These are phyloP conservation scores for Chrysogorgia sp. DNA, from an alignment of 92 coral and sea anemone genomes.

Conservation along the genomic window DNA sequence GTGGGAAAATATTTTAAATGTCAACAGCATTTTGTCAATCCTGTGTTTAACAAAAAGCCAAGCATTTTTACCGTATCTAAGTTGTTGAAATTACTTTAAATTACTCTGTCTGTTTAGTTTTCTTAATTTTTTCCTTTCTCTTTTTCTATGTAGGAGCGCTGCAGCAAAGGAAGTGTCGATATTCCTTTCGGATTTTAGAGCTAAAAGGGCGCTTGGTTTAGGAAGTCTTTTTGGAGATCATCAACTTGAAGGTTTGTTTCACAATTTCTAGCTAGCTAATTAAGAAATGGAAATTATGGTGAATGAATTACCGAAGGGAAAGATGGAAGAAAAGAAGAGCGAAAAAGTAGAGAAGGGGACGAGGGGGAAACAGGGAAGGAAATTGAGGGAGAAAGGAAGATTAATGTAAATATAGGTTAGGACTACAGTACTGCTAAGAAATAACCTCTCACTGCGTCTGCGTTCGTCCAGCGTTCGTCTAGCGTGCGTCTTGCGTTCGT, in stretches of 20 bases:
- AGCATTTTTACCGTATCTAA: no score
- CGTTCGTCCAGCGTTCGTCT: no score
- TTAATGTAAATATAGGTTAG: no score
- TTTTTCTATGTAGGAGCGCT: conserved; percentile 57
- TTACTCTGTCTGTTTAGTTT: not conserved
- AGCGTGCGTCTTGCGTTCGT: no score
- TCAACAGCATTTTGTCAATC: not conserved
- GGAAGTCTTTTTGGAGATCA: conserved; percentile 99
- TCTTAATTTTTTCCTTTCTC: not conserved
- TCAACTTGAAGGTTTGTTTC: conserved; percentile 76
- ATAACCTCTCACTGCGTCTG: no score
- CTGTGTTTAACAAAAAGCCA: no score
- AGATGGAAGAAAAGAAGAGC: not conserved
- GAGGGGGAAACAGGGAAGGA: no score
- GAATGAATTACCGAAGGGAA: not conserved
- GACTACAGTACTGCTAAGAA: no score
- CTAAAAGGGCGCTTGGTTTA: conserved; percentile 94
- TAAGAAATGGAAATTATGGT: not conserved
- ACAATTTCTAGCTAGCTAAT: not conserved
- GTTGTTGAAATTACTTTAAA: no score
- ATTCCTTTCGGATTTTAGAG: conserved; percentile 85
- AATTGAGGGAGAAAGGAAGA: no score
- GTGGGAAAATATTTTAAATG: no score
- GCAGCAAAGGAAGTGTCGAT: conserved; percentile 82
- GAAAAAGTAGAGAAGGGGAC: not conserved